Conservation (phyloP, 2,113 vertebrate genomes). For the Ictidomys tridecemlineatus region DNA sequence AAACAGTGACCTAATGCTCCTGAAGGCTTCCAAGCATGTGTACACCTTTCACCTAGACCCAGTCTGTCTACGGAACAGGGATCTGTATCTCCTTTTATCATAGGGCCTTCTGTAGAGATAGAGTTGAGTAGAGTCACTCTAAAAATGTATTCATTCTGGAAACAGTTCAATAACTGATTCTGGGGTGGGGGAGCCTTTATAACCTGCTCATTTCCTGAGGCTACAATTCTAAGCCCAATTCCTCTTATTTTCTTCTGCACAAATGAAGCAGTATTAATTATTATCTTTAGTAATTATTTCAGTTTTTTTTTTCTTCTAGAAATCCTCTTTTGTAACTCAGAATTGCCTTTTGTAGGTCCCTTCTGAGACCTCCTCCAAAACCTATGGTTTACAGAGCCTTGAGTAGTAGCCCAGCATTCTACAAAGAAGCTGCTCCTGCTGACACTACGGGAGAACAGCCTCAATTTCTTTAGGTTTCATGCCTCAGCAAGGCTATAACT, state of each 20-base stretch:
- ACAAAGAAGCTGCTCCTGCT: accelerated
- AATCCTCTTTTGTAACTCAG: not conserved
- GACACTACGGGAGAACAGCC: accelerated
- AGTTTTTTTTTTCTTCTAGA: not conserved
- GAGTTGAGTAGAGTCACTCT: not conserved
- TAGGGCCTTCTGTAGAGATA: not conserved
- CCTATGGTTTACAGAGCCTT: not conserved
- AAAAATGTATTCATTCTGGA: not conserved
- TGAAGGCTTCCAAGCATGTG: not conserved
- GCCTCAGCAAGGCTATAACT: accelerated
- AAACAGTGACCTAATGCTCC: not conserved
- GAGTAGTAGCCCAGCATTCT: not conserved
- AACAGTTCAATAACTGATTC: not conserved
- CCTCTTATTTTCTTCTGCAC: not conserved
- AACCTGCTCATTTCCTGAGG: not conserved
- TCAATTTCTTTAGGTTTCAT: accelerated
- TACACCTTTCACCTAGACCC: not conserved
- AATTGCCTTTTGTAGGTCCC: not conserved
- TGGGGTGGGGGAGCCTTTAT: accelerated
- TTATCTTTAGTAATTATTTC: not conserved
- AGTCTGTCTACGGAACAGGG: not conserved
- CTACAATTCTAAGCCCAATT: not conserved
- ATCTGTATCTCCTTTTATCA: not conserved
- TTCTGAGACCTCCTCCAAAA: not conserved
- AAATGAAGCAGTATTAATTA: not conserved